phyloP scores from a whole-genome alignment of 2,113 vertebrate species.

The Tupaia chinensis region DNA sequence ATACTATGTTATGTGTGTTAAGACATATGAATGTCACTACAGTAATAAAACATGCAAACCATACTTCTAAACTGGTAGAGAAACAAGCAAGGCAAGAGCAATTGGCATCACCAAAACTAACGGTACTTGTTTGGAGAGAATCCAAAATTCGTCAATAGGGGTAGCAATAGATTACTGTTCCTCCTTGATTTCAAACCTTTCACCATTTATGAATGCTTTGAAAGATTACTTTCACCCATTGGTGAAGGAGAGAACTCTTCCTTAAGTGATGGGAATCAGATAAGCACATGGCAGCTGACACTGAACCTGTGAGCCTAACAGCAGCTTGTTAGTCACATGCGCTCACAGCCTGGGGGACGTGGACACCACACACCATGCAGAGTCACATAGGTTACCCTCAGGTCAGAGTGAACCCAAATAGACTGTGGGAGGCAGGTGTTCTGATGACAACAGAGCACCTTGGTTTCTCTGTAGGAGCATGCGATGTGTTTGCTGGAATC shows the following conservation, averaged over 20 bases:
- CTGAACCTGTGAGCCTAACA: fast-evolving
- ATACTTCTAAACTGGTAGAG: background rate
- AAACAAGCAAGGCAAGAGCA: background rate
- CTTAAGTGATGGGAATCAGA: too few relatives aligned
- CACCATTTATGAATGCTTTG: background rate
- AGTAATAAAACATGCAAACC: background rate
- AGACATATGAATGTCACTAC: background rate
- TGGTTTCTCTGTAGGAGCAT: background rate
- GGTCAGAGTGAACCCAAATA: too few relatives aligned
- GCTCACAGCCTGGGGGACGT: fast-evolving
- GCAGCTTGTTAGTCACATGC: too few relatives aligned
- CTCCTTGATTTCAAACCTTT: background rate
- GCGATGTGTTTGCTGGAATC: background rate
- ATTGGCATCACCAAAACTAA: background rate
- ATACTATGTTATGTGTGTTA: background rate
- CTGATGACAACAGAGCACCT: background rate
- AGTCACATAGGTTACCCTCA: too few relatives aligned
- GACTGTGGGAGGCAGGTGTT: background rate
- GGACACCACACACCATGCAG: fast-evolving
- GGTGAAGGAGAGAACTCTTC: background rate
- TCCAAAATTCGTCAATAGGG: background rate
- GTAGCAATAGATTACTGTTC: too few relatives aligned
- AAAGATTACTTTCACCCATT: background rate
- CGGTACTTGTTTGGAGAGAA: background rate
- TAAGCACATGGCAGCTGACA: background rate